A percentile compares a stretch with the other conserved stretches of the same genome.
phyloP scores from a whole-genome alignment of 2,113 vertebrate species.

The Alaudala cheleensis region DNA sequence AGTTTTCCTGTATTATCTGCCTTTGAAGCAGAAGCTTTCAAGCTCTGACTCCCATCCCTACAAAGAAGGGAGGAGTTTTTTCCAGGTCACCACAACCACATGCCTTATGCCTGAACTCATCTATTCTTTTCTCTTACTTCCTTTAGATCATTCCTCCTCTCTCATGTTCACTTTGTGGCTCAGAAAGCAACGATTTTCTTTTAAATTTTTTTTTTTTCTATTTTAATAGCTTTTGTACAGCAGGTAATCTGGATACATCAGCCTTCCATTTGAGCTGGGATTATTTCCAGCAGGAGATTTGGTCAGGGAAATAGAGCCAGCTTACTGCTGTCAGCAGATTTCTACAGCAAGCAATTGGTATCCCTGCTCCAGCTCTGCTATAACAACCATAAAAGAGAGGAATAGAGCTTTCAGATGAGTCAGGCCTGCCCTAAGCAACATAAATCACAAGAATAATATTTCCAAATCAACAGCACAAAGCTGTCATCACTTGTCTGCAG shows the following conservation, averaged over 20 bases:
- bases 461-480: background rate
- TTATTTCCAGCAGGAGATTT: conserved; percentile 29
- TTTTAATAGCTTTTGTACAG: background rate
- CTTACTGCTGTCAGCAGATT: conserved; percentile 38
- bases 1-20: background rate
- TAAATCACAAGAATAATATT: background rate
- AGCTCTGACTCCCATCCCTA: background rate
- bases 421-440: background rate
- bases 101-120: background rate
- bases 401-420: conserved; percentile 22
- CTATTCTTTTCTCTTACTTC: background rate
- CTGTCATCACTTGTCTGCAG: background rate
- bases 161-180: background rate
- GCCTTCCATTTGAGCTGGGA: background rate
- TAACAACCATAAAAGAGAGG: conserved; percentile 11
- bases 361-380: background rate
- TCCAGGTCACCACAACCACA: background rate
- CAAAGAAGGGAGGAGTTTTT: background rate
- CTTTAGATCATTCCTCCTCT: background rate
- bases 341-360: background rate
- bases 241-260: background rate
- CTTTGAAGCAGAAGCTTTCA: conserved; percentile 32
- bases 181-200: background rate
- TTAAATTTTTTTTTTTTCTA: background rate
- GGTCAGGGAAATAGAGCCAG: conserved; percentile 19